These are phyloP conservation scores for Holothuria leucospilota DNA, from an alignment of 53 echinoderm and acorn worm species.

Conservation along the genomic window DNA sequence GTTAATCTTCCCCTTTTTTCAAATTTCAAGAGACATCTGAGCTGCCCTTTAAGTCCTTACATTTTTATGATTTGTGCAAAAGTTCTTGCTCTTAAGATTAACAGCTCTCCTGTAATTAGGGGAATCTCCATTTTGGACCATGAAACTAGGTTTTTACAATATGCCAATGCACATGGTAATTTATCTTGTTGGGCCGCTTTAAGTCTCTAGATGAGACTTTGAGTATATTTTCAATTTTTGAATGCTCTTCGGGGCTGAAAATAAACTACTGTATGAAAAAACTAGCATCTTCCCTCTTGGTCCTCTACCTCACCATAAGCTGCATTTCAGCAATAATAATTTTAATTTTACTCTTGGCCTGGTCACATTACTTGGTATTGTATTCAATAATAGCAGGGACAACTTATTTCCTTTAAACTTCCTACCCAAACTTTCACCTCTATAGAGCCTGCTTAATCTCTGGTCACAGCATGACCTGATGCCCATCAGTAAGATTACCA, in stretches of 20 bases:
- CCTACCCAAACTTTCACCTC: background rate
- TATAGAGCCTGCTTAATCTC: too few relatives aligned
- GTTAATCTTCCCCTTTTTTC: background rate
- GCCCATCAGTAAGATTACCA: background rate
- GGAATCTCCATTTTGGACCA: too few relatives aligned
- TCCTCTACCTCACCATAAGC: background rate
- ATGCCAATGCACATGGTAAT: background rate
- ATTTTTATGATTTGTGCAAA: too few relatives aligned
- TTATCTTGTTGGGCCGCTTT: too few relatives aligned
- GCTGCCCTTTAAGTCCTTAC: background rate
- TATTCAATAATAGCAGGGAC: background rate
- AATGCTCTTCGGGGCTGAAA: background rate
- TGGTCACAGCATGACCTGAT: background rate
- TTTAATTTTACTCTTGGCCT: too few relatives aligned
- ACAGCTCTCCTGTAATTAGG: background rate
- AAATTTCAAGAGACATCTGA: background rate
- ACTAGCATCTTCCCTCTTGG: background rate
- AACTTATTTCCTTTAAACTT: background rate
- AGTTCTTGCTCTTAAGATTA: background rate
- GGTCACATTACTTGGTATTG: background rate
- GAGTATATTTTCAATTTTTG: background rate
- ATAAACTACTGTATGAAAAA: background rate
- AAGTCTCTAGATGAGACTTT: too few relatives aligned
- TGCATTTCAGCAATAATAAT: background rate
- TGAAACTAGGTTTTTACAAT: background rate